These are phyloP conservation scores for Sprattus sprattus DNA, from an alignment of 2,113 vertebrate genomes.

Conservation along the genomic window DNA sequence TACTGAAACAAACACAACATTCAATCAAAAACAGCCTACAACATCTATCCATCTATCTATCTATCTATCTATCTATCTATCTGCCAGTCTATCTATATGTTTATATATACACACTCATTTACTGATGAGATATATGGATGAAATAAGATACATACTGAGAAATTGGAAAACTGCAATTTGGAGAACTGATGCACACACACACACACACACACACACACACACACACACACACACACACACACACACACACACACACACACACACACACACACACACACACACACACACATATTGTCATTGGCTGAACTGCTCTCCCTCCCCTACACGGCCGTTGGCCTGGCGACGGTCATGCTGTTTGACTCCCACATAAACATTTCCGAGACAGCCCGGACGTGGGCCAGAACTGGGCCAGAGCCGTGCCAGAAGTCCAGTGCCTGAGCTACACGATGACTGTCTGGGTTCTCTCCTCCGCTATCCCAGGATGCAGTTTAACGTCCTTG, in stretches of 20 bases:
- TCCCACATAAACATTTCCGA: slow-evolving; percentile 35
- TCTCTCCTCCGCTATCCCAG: slow-evolving; percentile 54
- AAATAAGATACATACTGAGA: too few species aligned
- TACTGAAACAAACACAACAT: neutral
- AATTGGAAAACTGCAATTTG: too few species aligned
- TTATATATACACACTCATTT: neutral
- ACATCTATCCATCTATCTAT: too few species aligned
- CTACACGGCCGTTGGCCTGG: neutral
- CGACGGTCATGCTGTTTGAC: slow-evolving; percentile 27
- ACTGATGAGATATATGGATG: neutral
- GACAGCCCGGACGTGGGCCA: neutral
- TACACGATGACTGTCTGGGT: neutral
- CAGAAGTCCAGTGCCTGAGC: neutral
- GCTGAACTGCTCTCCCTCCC: neutral
- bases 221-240: too few species aligned
- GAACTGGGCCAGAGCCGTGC: neutral
- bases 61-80: too few species aligned
- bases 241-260: neutral
- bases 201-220: too few species aligned
- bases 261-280: neutral
- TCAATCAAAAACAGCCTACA: too few species aligned
- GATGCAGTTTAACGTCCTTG: slow-evolving; percentile 67
- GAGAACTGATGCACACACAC: too few species aligned
- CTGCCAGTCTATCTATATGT: too few species aligned
- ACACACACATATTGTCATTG: neutral